Base-by-base conservation (phyloP, 1,140 invertebrate genomes). In the Thaumatotibia leucotreta region DNA sequence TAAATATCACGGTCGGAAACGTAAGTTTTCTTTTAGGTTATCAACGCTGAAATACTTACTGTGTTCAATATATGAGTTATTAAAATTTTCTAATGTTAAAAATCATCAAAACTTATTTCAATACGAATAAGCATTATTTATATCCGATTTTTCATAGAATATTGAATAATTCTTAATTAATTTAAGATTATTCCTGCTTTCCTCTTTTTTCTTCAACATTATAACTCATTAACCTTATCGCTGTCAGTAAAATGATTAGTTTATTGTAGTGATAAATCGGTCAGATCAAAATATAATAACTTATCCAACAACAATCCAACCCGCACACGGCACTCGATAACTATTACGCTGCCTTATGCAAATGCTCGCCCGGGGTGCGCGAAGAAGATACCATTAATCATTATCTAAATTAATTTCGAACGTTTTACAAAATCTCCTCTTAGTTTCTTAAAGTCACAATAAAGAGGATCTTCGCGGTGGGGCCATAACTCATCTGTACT, bases 401-500 rank as follows among this genome's bases (percentile, higher is more conserved):
- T 88, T 90, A 90, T 89, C 85, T 90, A 88, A 90, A 90, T 90
- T 90, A 90, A 90, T 90, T 90, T 89, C 79, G 75, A 81, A 83
- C 79, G 82, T 82, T 82, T 88, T 80, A 90, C 74, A 84, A 89
- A 89, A 90, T 88, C 85, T 84, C 80, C 80, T 83, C 85, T 86
- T 83, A 86, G 88, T 90, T 90, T 90, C 88, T 90, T 89, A 90
- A 88, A 90, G 85, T 90, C 85, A 89, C 88, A 88, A 88, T 89
- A 89, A 84, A 85, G 84, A 85, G 87, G 88, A 85, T 84, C 84
- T 82, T 76, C 80, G 83, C 75, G 79, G 52, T 84, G 87, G 82
- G 91, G 89, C 90, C 92, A 93, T 93, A 93, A 93, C 87, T 93
- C 93, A 93, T 93, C 92, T 88, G 90, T 84, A 92, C 92, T 45